Percentiles rank a stretch among this genome's conserved stretches.
These are phyloP conservation scores for Smutsia gigantea DNA, from an alignment of 2,797 vertebrate species.

Conservation along the genomic window DNA sequence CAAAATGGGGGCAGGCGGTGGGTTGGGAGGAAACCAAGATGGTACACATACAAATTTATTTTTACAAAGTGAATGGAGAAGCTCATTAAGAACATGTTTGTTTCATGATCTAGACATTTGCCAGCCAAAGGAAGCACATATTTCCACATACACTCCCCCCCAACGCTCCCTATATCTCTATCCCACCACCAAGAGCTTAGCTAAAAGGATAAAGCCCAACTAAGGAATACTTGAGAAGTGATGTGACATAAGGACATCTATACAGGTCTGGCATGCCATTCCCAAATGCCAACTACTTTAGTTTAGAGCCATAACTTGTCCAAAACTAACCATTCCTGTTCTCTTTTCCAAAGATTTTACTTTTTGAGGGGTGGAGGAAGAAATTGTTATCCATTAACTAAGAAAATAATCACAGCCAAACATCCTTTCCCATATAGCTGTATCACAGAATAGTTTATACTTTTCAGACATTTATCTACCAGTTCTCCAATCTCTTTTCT, in stretches of 20 bases:
- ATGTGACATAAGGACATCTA: conserved; percentile 61
- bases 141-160: conserved; percentile 45
- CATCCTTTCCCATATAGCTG: conserved; percentile 12
- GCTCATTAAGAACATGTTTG: conserved; percentile 70
- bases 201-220: conserved; percentile 60
- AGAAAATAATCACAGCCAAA: conserved; percentile 44
- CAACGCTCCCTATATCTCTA: conserved; percentile 57
- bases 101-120: conserved; percentile 77
- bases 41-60: conserved; percentile 71
- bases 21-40: conserved; percentile 7
- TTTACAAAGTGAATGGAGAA: conserved; percentile 76
- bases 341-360: conserved; percentile 58
- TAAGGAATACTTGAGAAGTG: conserved; percentile 71
- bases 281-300: conserved; percentile 40
- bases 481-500: not conserved
- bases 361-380: conserved; percentile 39
- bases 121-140: conserved; percentile 66
- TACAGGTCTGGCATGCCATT: conserved; percentile 32
- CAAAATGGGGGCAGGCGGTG: conserved; percentile 44
- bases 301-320: conserved; percentile 46
- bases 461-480: conserved; percentile 26
- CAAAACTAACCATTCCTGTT: conserved; percentile 47
- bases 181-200: conserved; percentile 64
- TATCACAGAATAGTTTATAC: conserved; percentile 14
- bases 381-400: conserved; percentile 67